Evolutionary conservation across 2,113 vertebrate species (phyloP).

Genomic region (Sturnira hondurensis): DNA sequence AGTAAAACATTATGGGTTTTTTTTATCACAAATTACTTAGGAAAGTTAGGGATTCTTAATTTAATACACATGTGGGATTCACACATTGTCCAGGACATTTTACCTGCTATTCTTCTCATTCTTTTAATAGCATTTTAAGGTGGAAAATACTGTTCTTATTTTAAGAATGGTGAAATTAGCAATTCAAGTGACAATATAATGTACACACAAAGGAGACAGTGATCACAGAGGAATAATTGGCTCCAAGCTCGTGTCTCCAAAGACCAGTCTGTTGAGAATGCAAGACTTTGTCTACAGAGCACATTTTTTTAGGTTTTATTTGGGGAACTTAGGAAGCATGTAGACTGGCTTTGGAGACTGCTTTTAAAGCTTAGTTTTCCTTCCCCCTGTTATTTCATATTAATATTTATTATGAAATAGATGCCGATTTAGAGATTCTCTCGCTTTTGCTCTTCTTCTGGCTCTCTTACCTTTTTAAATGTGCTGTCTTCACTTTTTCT

Average conservation of each 20-base stretch:
- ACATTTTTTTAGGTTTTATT: background rate
- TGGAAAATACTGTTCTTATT: background rate
- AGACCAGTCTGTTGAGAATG: background rate
- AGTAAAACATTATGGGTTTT: background rate
- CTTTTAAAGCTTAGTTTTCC: background rate
- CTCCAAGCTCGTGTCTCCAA: background rate
- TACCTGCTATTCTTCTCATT: background rate
- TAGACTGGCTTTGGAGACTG: background rate
- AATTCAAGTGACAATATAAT: background rate
- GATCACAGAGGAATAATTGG: fast-evolving
- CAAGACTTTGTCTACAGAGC: background rate
- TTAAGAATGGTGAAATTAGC: background rate
- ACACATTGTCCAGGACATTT: background rate
- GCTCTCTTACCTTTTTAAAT: background rate
- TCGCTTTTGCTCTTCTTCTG: background rate
- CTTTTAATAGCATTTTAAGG: background rate
- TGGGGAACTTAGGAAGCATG: background rate
- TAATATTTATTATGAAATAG: background rate
- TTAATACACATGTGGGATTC: background rate
- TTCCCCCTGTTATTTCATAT: background rate
- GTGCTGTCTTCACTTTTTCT: too few relatives aligned
- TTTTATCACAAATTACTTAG: background rate
- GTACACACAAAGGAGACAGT: background rate
- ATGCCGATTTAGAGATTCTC: background rate
- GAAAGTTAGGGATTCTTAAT: background rate